A percentile compares a stretch with the other conserved stretches of the same genome.
phyloP scores from a whole-genome alignment of 2,113 vertebrate species.

The Cepphus grylle region DNA sequence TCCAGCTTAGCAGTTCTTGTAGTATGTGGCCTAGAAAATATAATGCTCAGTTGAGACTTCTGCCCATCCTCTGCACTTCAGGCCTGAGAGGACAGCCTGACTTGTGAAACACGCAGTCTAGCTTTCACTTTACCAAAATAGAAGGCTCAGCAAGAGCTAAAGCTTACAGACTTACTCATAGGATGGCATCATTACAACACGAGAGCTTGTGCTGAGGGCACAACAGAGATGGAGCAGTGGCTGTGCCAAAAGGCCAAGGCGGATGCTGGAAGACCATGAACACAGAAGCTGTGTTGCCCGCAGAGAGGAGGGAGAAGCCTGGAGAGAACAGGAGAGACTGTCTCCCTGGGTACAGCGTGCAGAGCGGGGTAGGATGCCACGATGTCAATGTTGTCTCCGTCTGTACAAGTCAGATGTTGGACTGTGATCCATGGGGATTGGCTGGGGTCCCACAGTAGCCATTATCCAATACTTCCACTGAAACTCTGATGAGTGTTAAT shows the following conservation, averaged over 20 bases:
- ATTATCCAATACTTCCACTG: neutral
- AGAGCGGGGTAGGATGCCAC: neutral
- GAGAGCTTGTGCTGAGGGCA: neutral
- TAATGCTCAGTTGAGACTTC: rapidly evolving
- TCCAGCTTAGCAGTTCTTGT: neutral
- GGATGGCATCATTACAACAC: neutral
- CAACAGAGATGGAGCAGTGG: neutral
- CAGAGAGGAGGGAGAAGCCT: neutral
- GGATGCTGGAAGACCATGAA: neutral
- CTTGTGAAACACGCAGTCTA: neutral
- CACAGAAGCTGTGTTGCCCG: neutral
- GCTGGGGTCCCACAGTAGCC: neutral
- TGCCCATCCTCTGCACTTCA: neutral
- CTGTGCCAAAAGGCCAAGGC: neutral
- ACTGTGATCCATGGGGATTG: neutral
- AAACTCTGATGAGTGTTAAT: neutral
- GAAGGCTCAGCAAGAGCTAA: neutral
- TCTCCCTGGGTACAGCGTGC: rapidly evolving
- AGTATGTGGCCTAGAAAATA: neutral
- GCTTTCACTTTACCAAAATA: neutral
- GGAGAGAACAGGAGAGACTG: neutral
- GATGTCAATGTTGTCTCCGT: neutral
- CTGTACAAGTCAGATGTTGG: neutral
- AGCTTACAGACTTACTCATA: neutral
- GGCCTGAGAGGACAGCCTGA: neutral